Evolutionary conservation across 2,113 vertebrate genomes (phyloP).

Genomic region (Uropsilus gracilis): DNA sequence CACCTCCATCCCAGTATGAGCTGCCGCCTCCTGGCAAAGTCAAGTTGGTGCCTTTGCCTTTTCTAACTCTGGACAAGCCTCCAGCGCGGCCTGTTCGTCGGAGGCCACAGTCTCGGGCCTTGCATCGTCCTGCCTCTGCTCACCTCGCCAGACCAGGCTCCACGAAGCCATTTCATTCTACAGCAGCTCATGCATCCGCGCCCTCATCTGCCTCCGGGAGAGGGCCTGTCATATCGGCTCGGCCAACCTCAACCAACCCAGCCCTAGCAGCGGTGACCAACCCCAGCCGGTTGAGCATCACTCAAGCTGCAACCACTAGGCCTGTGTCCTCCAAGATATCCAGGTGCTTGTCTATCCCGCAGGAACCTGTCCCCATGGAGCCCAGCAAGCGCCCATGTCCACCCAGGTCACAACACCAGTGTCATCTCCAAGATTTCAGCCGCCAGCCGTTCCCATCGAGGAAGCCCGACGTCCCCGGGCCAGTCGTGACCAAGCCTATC

Average conservation of each 20-base stretch:
- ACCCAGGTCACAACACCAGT: neutral
- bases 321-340: neutral
- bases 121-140: neutral
- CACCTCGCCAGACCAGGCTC: neutral
- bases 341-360: neutral
- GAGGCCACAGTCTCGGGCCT: neutral
- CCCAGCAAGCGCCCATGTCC: neutral
- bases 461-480: neutral
- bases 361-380: neutral
- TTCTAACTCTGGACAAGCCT: constrained; percentile 13
- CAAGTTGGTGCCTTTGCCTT: constrained; percentile 59
- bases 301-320: neutral
- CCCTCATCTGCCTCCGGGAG: neutral
- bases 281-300: neutral
- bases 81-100: neutral
- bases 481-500: constrained; percentile 62
- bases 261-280: neutral
- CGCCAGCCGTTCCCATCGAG: constrained; percentile 42
- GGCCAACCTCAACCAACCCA: neutral
- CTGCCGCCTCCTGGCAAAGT: constrained; percentile 55
- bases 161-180: neutral
- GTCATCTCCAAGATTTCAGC: constrained; percentile 46
- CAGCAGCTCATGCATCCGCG: neutral
- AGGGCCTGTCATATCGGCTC: neutral
- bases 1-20: neutral